phyloP scores from a whole-genome alignment of 2,797 vertebrate genomes.

The Phataginus tetradactyla region DNA sequence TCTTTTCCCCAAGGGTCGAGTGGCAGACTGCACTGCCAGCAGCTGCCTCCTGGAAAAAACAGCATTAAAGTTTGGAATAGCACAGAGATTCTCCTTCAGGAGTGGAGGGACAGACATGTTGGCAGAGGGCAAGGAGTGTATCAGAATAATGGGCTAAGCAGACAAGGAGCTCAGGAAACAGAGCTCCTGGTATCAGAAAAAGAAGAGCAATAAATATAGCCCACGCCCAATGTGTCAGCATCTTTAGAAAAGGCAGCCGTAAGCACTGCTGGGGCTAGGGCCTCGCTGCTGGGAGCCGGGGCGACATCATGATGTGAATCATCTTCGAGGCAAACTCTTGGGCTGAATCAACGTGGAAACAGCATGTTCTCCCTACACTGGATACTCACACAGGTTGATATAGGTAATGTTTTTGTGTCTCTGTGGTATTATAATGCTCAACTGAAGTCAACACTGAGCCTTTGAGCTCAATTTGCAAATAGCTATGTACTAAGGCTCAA shows the following conservation, averaged over 20 bases:
- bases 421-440: not conserved
- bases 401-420: not conserved
- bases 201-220: not conserved
- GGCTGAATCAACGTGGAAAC: not conserved
- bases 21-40: not conserved
- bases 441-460: not conserved
- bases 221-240: not conserved
- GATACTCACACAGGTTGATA: not conserved
- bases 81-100: not conserved
- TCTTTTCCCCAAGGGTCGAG: not conserved
- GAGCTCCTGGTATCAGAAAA: not conserved
- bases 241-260: not conserved
- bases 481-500: not conserved
- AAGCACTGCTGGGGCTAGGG: not conserved
- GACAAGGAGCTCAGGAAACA: not conserved
- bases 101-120: not conserved
- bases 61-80: constrained; percentile 1
- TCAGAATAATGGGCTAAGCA: not conserved
- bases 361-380: not conserved
- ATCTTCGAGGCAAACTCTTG: not conserved
- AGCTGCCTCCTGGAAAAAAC: not conserved
- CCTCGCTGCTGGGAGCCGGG: not conserved
- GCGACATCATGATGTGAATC: not conserved
- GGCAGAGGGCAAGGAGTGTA: not conserved
- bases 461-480: not conserved